Evolutionary conservation across 1,140 invertebrate genomes (phyloP).

Genomic region (Laupala kohalensis): DNA sequence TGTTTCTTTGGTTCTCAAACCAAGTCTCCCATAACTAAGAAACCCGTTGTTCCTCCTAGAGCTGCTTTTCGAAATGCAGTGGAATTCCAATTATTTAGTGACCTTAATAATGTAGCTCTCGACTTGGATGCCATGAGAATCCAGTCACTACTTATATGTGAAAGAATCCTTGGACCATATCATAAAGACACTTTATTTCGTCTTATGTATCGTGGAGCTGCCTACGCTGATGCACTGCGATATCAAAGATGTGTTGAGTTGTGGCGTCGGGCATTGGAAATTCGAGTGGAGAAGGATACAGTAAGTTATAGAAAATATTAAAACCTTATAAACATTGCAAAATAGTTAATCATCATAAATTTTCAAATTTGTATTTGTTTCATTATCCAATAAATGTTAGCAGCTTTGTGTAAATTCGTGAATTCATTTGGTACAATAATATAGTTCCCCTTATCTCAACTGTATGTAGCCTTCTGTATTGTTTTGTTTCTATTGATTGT

Average conservation of each 20-base stretch:
- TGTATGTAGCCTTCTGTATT: too few species aligned
- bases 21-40: constrained; percentile 34
- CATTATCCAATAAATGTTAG: too few species aligned
- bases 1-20: constrained; percentile 17
- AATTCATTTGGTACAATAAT: too few species aligned
- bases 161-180: constrained; percentile 60
- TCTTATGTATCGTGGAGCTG: constrained; percentile 60
- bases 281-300: constrained; percentile 63
- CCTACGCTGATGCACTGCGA: constrained; percentile 71
- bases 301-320: constrained; percentile 26
- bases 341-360: too few species aligned
- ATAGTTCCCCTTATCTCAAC: too few species aligned
- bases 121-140: constrained; percentile 70
- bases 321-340: too few species aligned
- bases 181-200: constrained; percentile 81
- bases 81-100: constrained; percentile 57
- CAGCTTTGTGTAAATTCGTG: too few species aligned
- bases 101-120: constrained; percentile 52
- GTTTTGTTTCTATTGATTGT: too few species aligned
- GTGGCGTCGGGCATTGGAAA: constrained; percentile 66
- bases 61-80: constrained; percentile 45
- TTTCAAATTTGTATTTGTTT: too few species aligned
- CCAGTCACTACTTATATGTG: constrained; percentile 70
- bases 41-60: constrained; percentile 37
- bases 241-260: constrained; percentile 76